Percentiles rank a stretch among this genome's conserved stretches.
Conservation (phyloP, 2,797 vertebrate species). For the Gymnothorax javanicus region DNA sequence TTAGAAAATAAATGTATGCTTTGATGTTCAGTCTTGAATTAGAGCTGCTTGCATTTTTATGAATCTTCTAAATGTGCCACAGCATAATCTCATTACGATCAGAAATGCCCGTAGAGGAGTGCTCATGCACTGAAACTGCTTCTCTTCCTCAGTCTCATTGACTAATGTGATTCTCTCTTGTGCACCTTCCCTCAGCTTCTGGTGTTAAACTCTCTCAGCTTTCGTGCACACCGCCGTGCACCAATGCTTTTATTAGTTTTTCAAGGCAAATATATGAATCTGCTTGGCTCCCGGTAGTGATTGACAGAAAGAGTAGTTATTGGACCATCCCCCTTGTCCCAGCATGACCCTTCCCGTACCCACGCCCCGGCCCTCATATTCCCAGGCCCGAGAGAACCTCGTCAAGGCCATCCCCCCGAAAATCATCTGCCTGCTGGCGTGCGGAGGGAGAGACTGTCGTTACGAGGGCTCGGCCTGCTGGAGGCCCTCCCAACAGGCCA, state of each 20-base stretch:
- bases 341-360: slow-evolving; percentile 59
- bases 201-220: background rate
- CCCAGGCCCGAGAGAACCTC: slow-evolving; percentile 78
- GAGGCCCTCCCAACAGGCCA: slow-evolving; percentile 74
- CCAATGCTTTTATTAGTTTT: background rate
- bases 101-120: background rate
- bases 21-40: slow-evolving; percentile 1
- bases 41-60: background rate
- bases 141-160: background rate
- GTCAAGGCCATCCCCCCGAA: slow-evolving; percentile 75
- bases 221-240: background rate
- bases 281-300: background rate
- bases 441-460: slow-evolving; percentile 77
- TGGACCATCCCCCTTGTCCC: background rate
- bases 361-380: slow-evolving; percentile 75
- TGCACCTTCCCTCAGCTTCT: too few species aligned
- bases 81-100: background rate
- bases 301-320: background rate
- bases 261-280: background rate
- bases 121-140: background rate
- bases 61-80: background rate
- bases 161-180: slow-evolving; percentile 3
- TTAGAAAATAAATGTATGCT: background rate
- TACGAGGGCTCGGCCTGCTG: slow-evolving; percentile 79
- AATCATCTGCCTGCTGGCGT: slow-evolving; percentile 78